Base-by-base conservation (phyloP, 2,797 vertebrate genomes). In the Peromyscus attwateri region DNA sequence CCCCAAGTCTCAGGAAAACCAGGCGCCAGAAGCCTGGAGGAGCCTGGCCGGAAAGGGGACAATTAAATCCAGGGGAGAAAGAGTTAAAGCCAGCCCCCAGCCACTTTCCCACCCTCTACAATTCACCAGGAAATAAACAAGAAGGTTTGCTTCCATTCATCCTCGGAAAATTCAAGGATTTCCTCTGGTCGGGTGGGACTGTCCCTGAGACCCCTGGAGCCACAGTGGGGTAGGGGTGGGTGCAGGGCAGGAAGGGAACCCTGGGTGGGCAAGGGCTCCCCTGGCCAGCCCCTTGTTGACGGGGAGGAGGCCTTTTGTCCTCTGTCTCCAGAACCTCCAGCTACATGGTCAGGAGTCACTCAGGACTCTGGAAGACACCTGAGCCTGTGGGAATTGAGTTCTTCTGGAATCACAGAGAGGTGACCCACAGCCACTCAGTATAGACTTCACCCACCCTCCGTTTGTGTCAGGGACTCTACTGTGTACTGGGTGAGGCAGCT, bases 81-180 rank as follows among this genome's bases (percentile, higher is more conserved):
- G 98, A 83, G 98, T 99, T 99, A 99, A 98, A 34, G 0, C 13
- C 17, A n/a, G 57, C 57, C 70, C 90, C 73, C 68, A 96, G 97
- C 94, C 97, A 96, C 94, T 93, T 98, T 97, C 97, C 98, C 96
- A 94, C 97, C 94, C 98, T 97, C 97, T 97, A 99, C 99, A 99
- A 99, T 99, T 94, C 97, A 98, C 98, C 97, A 99, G 99, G 99
- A 99, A 99, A 99, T 98, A 99, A 99, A 99, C 98, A 99, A 98
- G 98, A 99, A 99, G 98, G 97, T 99, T 99, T 99, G 99, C 99
- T 98, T 98, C 98, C 98, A 98, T 98, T 99, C 98, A 98, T 98
- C 99, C 98, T 98, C 96, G 95, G 97, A 98, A 99, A 99, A 99
- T 99, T 98, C 99, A 99, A 99, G 99, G 98, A 98, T 98, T 99